phyloP scores from a whole-genome alignment of 2,888 invertebrate genomes.

The Scotopteryx bipunctaria region DNA sequence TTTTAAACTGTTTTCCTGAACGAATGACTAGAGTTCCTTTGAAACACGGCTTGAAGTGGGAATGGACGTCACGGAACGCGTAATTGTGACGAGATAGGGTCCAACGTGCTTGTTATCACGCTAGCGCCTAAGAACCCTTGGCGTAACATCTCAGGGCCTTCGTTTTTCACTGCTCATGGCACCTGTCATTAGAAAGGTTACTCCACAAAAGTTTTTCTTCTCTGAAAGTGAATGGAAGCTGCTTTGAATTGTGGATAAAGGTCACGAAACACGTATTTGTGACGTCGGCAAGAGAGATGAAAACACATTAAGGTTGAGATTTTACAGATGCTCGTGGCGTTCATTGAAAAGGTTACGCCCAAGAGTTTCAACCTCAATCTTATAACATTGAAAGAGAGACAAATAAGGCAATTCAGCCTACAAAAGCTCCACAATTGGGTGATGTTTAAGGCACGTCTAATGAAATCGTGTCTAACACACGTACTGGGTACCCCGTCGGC shows the following conservation, averaged over 20 bases:
- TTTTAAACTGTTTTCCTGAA: slow-evolving; percentile 11
- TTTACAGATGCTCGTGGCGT: background rate
- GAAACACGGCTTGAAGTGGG: background rate
- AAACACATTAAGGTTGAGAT: background rate
- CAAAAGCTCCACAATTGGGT: background rate
- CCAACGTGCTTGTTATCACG: slow-evolving; percentile 1
- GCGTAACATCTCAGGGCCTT: background rate
- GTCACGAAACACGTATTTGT: background rate
- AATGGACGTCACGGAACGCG: slow-evolving; percentile 1
- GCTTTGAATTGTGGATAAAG: background rate
- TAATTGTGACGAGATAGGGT: background rate
- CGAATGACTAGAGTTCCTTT: slow-evolving; percentile 6
- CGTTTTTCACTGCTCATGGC: background rate
- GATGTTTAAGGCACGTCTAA: background rate
- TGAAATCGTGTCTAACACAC: background rate
- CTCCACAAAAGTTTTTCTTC: background rate
- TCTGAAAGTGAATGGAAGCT: background rate
- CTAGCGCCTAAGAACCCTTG: slow-evolving; percentile 2
- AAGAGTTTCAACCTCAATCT: background rate
- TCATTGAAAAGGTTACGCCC: background rate
- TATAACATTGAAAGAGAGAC: no score
- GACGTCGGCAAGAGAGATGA: background rate
- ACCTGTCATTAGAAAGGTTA: slow-evolving; percentile 3
- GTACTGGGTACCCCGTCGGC: background rate
- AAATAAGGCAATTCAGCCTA: background rate